Conservation (phyloP, 2,888 invertebrate genomes). For the Synergus japonicus region DNA sequence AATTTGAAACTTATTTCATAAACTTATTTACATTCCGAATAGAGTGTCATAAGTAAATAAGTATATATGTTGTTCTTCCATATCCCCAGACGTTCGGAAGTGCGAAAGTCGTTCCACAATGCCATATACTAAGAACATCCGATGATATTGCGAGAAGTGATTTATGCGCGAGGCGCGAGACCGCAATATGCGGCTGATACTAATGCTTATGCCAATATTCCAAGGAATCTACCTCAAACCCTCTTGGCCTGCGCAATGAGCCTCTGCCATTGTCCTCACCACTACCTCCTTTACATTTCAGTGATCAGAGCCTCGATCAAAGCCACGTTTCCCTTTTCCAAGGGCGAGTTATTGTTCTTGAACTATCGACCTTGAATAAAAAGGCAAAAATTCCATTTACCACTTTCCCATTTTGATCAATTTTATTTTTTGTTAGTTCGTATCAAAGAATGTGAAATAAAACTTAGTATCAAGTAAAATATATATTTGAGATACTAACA, state of each 20-base stretch:
- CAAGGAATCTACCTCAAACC: slow-evolving; percentile 52
- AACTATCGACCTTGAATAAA: neutral
- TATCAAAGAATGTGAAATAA: neutral
- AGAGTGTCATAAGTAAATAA: neutral
- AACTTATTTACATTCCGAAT: neutral
- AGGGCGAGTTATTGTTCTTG: neutral
- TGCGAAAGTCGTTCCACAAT: slow-evolving; percentile 62
- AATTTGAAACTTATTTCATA: neutral
- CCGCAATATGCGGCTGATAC: slow-evolving; percentile 70
- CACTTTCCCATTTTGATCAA: neutral
- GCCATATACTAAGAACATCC: slow-evolving; percentile 52
- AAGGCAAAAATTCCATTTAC: neutral
- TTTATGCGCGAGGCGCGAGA: slow-evolving; percentile 70
- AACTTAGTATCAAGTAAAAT: neutral
- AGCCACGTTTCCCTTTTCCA: neutral
- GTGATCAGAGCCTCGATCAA: slow-evolving; percentile 15
- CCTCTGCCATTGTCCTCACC: slow-evolving; percentile 46
- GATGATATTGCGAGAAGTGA: slow-evolving; percentile 74
- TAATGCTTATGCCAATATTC: slow-evolving; percentile 68
- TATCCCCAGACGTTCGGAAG: slow-evolving; percentile 44
- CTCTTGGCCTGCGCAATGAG: slow-evolving; percentile 46
- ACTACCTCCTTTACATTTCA: slow-evolving; percentile 20
- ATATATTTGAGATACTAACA: neutral
- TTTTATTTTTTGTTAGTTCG: neutral
- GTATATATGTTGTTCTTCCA: neutral